Evolutionary conservation across 2,888 invertebrate species (phyloP).

Genomic region (Aleiodes alternator): DNA sequence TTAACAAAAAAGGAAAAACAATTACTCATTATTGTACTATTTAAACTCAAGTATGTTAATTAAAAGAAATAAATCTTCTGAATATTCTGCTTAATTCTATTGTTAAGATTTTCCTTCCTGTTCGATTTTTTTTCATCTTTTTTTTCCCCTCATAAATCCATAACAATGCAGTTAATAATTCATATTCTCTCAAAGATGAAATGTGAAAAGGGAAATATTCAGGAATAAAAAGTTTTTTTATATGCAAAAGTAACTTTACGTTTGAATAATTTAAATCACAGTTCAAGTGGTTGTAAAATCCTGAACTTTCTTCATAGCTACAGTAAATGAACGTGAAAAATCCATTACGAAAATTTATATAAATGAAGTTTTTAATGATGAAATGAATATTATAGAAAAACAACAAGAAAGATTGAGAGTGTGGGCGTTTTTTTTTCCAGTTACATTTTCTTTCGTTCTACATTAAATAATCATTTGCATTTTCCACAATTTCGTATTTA

Average conservation of each 20-base stretch:
- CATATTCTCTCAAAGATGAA: not conserved
- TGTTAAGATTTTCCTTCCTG: not conserved
- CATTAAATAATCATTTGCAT: too few species aligned
- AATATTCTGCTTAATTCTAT: not conserved
- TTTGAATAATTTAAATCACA: conserved; percentile 21
- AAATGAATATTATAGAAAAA: not conserved
- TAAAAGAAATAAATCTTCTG: not conserved
- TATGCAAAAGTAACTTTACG: conserved; percentile 22
- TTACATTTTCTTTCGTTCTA: too few species aligned
- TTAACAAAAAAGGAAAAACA: conserved; percentile 1
- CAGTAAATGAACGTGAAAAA: conserved; percentile 1
- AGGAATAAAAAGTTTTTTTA: conserved; percentile 9
- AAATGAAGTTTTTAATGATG: too few species aligned
- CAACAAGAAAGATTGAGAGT: not conserved
- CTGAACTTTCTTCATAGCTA: not conserved
- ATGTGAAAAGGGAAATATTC: not conserved
- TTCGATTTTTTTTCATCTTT: too few species aligned
- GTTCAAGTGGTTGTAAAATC: conserved; percentile 9
- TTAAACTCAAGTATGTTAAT: not conserved
- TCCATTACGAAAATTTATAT: conserved; percentile 3
- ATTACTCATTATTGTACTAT: not conserved
- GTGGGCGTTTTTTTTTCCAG: too few species aligned
- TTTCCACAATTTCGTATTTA: not conserved
- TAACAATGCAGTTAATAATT: conserved; percentile 26
- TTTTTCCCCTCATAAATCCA: not conserved